These are phyloP conservation scores for Myripristis murdjan DNA, from an alignment of 2,797 vertebrate species.

Conservation along the genomic window DNA sequence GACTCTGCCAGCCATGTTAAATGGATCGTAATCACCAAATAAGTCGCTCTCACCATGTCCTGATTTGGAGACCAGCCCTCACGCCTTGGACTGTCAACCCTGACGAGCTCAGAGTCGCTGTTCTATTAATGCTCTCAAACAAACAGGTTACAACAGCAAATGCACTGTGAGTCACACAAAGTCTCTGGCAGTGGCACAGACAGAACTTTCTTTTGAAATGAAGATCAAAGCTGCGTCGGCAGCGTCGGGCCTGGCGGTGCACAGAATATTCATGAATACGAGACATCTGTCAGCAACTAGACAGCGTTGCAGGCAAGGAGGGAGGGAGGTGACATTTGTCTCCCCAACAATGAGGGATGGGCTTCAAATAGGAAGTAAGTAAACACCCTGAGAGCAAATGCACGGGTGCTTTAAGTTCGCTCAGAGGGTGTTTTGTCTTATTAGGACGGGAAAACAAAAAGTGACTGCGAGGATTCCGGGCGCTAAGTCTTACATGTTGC, in stretches of 20 bases:
- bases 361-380: constrained; percentile 71
- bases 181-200: constrained; percentile 68
- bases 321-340: constrained; percentile 74
- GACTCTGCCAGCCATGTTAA: constrained; percentile 4
- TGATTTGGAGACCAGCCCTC: constrained; percentile 41
- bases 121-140: constrained; percentile 70
- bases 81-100: constrained; percentile 50
- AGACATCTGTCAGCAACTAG: constrained; percentile 82
- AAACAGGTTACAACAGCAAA: constrained; percentile 78
- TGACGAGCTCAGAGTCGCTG: constrained; percentile 28
- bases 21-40: constrained; percentile 19
- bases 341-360: constrained; percentile 75
- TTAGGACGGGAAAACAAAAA: constrained; percentile 42
- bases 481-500: constrained; percentile 8
- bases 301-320: constrained; percentile 38
- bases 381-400: constrained; percentile 71
- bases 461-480: not conserved
- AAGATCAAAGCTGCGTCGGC: constrained; percentile 83
- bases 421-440: constrained; percentile 49
- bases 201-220: constrained; percentile 85
- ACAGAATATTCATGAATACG: constrained; percentile 84
- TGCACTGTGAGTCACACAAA: constrained; percentile 70
- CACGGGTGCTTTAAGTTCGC: constrained; percentile 44
- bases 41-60: constrained; percentile 20
- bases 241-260: constrained; percentile 57